Evolutionary conservation across 2,113 vertebrate species (phyloP).

Genomic region (Rhabdomys dilectus): DNA sequence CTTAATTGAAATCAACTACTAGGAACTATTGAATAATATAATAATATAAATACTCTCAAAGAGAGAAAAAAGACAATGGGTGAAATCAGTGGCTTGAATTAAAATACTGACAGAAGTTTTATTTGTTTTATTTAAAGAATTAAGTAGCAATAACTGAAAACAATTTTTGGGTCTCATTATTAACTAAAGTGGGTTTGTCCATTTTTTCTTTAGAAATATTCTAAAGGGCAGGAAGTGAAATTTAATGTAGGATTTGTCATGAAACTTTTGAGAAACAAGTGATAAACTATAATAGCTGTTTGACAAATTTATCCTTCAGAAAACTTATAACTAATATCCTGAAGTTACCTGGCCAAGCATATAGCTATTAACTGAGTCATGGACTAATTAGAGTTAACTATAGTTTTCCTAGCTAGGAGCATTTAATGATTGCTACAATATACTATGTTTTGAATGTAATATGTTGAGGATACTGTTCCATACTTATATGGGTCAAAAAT

Average conservation of each 20-base stretch:
- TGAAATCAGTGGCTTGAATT: not conserved
- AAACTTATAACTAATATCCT: not conserved
- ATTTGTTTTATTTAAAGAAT: slow-evolving; percentile 7
- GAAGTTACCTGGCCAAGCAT: not conserved
- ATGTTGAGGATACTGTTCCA: not conserved
- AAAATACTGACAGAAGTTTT: not conserved
- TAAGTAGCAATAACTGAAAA: not conserved
- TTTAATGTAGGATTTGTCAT: slow-evolving; percentile 16
- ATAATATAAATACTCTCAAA: not conserved
- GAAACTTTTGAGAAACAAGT: not conserved
- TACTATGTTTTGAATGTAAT: not conserved
- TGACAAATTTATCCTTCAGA: not conserved
- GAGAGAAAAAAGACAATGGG: not conserved
- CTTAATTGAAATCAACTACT: not conserved
- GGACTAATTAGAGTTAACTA: not conserved
- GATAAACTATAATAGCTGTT: not conserved
- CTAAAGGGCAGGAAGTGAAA: not conserved
- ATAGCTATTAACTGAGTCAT: not conserved
- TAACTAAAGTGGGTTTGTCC: not conserved
- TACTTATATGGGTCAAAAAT: not conserved
- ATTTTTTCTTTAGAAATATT: not conserved
- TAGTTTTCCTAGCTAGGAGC: not conserved
- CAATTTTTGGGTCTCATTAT: slow-evolving; percentile 3
- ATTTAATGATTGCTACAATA: not conserved
- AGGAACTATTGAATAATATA: not conserved